Evolutionary conservation across 2,113 vertebrate genomes (phyloP), one percentile per base, ranked within the genome.

Genomic region (Podilymbus podiceps): DNA sequence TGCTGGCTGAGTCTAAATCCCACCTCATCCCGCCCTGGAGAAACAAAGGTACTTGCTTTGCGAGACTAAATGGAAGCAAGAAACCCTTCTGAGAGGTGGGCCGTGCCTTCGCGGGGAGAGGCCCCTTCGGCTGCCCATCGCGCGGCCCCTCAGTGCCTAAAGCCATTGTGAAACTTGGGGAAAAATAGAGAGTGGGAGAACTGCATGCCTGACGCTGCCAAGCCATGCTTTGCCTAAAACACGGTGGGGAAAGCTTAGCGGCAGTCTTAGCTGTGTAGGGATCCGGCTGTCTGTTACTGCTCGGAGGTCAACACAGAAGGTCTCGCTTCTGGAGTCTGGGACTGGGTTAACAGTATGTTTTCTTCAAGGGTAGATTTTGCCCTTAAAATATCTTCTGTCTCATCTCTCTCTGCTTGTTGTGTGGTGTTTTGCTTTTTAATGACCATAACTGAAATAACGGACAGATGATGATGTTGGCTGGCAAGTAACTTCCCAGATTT

Each of bases 1-100:
- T 94, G 80, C 94, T 96, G 95, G 77, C 94, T 93, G 97, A 96
- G 91, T 87, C 84, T 91, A 92, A 93, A 89, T 94, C 50, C 89
- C 80, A 20, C 58, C 88, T 95, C 66, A 20, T 94, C 90, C 97
- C 69, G 66, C 74, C 63, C 67, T 2, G 96, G 94, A 95, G 92
- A 87, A 97, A 87, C 91, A 94, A 94, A 95, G 95, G 95, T 95
- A 92, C 86, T 93, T 82, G 95, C 74, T 80, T 91, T 62, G 84
- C 0, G 47, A 93, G 93, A 88, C 89, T 89, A 56, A 76, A 76
- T 55, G 73, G 94, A 62, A 89, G 86, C 73, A 80, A 78, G 74
- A 64, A 81, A 22, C 80, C 64, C 72, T 77, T 63, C 11, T 28
- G 90, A 82, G 77, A 83, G 78, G 79, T 83, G 90, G 82, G 77